These are phyloP conservation scores for Pristis pectinata DNA, from an alignment of 2,797 vertebrate species.

Conservation along the genomic window DNA sequence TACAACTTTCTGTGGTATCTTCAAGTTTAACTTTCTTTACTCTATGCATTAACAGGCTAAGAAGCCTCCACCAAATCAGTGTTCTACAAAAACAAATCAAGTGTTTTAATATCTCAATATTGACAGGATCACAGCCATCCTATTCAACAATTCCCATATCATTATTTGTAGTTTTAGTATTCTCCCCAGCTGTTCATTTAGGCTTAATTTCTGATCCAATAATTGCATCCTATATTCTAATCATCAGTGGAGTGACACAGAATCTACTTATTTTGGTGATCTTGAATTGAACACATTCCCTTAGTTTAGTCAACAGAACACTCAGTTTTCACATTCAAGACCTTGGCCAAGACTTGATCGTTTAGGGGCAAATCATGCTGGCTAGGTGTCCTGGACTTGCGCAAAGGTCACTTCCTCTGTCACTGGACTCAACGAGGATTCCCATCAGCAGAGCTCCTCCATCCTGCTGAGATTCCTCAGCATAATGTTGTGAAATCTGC, in stretches of 20 bases:
- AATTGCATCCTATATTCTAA: not conserved
- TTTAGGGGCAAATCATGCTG: no score
- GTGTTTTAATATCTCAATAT: not conserved
- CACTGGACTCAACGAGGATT: no score
- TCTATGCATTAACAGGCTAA: slow-evolving; percentile 88
- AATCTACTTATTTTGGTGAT: not conserved
- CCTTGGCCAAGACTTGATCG: not conserved
- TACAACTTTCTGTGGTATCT: slow-evolving; percentile 79
- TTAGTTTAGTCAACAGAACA: not conserved
- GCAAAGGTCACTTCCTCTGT: no score
- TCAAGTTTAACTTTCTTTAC: slow-evolving; percentile 89
- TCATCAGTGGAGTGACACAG: not conserved
- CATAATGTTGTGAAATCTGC: no score
- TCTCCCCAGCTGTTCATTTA: not conserved
- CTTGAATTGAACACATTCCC: not conserved
- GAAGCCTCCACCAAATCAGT: slow-evolving; percentile 63
- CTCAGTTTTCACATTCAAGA: not conserved
- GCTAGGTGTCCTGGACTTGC: no score
- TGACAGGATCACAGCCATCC: not conserved
- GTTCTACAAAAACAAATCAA: slow-evolving; percentile 57
- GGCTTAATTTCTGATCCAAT: not conserved
- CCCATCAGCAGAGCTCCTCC: no score
- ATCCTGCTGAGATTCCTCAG: no score
- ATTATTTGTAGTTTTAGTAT: not conserved
- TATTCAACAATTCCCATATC: not conserved